Evolutionary conservation across 92 coral and sea anemone genomes (phyloP).

Genomic region (Desmophyllum pertusum): DNA sequence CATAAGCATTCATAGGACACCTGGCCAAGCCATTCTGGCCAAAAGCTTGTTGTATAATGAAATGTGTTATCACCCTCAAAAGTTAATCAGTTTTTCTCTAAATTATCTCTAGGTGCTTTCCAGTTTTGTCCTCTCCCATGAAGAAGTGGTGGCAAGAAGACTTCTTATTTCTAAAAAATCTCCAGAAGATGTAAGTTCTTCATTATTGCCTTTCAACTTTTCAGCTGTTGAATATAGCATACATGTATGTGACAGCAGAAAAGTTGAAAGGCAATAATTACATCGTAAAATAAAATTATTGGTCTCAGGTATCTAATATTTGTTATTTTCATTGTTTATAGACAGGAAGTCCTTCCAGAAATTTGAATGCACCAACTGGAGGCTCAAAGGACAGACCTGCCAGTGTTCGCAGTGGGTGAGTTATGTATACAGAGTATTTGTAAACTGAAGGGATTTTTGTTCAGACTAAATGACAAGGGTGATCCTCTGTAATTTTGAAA

Average conservation of each 20-base stretch:
- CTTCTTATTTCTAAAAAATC: conserved; percentile 90
- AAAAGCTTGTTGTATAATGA: no score
- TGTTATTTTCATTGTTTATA: not conserved
- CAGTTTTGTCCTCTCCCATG: conserved; percentile 90
- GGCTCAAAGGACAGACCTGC: conserved; percentile 91
- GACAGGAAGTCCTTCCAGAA: conserved; percentile 85
- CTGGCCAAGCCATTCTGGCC: no score
- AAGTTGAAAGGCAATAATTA: no score
- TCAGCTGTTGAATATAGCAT: no score
- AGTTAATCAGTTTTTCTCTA: not conserved
- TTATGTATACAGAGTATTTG: not conserved
- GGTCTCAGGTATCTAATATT: not conserved
- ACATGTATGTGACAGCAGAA: no score
- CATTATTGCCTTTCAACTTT: not conserved
- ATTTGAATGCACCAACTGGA: conserved; percentile 84
- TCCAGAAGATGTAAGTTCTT: conserved; percentile 84
- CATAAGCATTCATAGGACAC: no score
- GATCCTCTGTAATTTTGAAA: no score
- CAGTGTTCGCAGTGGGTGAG: conserved; percentile 98
- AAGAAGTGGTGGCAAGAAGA: conserved; percentile 94
- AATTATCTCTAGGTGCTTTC: conserved; percentile 74
- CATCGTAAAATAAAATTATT: not conserved
- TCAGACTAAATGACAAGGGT: no score
- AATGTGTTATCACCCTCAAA: no score
- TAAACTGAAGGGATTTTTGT: no score